Conservation (phyloP, 2,113 vertebrate genomes). For the Meriones unguiculatus region DNA sequence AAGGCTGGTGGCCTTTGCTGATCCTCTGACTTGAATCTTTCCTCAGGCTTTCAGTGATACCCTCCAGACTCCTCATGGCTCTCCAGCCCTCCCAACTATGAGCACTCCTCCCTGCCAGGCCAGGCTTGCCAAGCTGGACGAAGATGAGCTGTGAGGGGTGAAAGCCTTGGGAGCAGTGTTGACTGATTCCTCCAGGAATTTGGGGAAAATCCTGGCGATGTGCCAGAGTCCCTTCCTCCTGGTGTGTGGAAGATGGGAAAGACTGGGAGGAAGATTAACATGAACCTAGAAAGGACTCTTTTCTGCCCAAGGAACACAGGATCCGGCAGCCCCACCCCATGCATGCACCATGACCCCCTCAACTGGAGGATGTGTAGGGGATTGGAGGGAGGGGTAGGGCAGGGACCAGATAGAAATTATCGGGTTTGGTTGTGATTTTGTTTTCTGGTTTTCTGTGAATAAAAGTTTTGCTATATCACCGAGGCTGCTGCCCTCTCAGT, state of each 20-base stretch:
- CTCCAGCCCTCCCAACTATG: conserved; percentile 35
- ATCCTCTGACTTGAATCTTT: conserved; percentile 54
- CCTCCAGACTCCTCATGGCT: conserved; percentile 50
- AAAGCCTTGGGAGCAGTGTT: background rate
- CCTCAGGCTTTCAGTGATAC: conserved; percentile 69
- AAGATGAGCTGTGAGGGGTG: conserved; percentile 91
- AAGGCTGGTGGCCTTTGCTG: background rate
- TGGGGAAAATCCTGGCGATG: background rate
- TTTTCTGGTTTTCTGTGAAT: conserved; percentile 78
- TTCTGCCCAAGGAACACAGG: conserved; percentile 21
- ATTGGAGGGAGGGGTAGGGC: conserved; percentile 48
- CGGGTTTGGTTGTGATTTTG: conserved; percentile 67
- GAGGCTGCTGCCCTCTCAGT: conserved; percentile 42
- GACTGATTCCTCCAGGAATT: background rate
- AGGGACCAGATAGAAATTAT: conserved; percentile 41
- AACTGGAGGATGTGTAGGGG: conserved; percentile 36
- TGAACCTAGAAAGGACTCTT: conserved; percentile 47
- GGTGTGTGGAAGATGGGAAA: background rate
- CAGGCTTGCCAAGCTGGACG: conserved; percentile 91
- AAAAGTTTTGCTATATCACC: conserved; percentile 80
- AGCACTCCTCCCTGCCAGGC: conserved; percentile 68
- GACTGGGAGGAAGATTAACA: background rate
- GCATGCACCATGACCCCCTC: conserved; percentile 63
- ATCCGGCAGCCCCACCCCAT: conserved; percentile 41
- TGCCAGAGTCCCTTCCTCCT: background rate